Evolutionary conservation across 2,888 invertebrate species (phyloP).

Genomic region (Helleia helle): DNA sequence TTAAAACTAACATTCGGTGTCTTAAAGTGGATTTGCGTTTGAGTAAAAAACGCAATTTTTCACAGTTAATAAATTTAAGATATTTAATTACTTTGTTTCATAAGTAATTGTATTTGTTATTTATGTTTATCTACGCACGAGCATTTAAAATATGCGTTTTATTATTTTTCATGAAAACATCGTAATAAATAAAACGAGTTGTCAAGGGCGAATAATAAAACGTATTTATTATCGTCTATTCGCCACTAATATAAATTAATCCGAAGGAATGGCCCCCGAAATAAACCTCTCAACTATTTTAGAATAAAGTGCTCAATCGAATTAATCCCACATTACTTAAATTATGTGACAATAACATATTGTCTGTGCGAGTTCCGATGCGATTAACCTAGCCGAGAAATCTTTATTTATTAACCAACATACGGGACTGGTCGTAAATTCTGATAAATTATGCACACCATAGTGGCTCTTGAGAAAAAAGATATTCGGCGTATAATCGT

Average conservation of each 20-base stretch:
- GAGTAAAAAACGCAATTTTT: no score
- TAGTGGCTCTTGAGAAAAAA: constrained; percentile 8
- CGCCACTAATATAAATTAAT: constrained; percentile 25
- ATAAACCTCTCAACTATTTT: constrained; percentile 37
- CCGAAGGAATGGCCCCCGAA: constrained; percentile 25
- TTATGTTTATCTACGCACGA: no score
- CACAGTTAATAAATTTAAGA: no score
- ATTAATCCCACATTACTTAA: constrained; percentile 49
- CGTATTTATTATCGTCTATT: constrained; percentile 15
- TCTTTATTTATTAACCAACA: constrained; percentile 40
- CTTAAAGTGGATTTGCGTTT: no score
- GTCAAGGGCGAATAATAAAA: constrained; percentile 16
- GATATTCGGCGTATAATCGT: constrained; percentile 13
- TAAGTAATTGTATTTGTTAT: no score
- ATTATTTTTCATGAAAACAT: constrained; percentile 3
- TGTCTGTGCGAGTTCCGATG: constrained; percentile 33
- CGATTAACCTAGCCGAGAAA: constrained; percentile 40
- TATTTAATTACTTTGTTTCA: no score
- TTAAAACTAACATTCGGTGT: no score
- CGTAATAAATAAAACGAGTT: constrained; percentile 14
- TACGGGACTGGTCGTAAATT: constrained; percentile 12
- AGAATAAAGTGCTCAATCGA: constrained; percentile 53
- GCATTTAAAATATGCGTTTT: constrained; percentile 4
- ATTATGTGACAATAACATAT: constrained; percentile 59
- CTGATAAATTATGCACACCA: constrained; percentile 13